Percentiles rank a stretch among this genome's conserved stretches.
phyloP scores from a whole-genome alignment of 1,140 invertebrate species.

The Drosophila ohnishii region DNA sequence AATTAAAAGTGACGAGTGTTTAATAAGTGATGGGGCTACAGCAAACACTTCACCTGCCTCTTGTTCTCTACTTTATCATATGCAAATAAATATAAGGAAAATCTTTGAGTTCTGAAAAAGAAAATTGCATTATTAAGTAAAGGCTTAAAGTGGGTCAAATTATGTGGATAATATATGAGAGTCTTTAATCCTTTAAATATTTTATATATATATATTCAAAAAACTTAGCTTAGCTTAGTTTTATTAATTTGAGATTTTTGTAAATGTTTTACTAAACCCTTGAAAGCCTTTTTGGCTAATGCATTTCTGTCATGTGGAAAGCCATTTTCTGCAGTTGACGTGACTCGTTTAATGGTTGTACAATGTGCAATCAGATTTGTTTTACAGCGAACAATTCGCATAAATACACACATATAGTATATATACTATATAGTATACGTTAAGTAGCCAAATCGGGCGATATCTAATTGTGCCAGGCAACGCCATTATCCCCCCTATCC shows the following conservation, averaged over 20 bases:
- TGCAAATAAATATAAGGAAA: slow-evolving; percentile 18
- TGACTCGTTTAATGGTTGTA: slow-evolving; percentile 52
- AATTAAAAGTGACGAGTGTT: slow-evolving; percentile 83
- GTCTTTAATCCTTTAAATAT: neutral
- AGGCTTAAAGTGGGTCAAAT: neutral
- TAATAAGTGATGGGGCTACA: slow-evolving; percentile 67
- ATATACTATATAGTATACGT: neutral
- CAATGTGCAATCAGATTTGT: slow-evolving; percentile 52
- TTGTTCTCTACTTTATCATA: neutral
- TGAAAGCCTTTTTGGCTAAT: slow-evolving; percentile 37
- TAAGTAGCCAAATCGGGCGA: slow-evolving; percentile 25
- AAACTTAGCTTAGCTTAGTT: neutral
- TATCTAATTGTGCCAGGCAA: slow-evolving; percentile 24
- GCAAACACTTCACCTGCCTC: slow-evolving; percentile 18
- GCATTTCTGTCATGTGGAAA: slow-evolving; percentile 55
- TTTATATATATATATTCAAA: neutral
- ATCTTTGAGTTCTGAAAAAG: neutral
- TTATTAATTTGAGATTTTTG: neutral
- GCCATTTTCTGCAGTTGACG: slow-evolving; percentile 42
- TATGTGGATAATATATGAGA: neutral
- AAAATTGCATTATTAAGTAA: slow-evolving; percentile 2
- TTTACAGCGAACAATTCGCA: slow-evolving; percentile 13
- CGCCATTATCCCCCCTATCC: slow-evolving; percentile 10
- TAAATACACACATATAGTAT: slow-evolving; percentile 1
- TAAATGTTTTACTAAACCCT: neutral